phyloP scores from a whole-genome alignment of 2,797 vertebrate species.

The Phrynocephalus guinanensis region DNA sequence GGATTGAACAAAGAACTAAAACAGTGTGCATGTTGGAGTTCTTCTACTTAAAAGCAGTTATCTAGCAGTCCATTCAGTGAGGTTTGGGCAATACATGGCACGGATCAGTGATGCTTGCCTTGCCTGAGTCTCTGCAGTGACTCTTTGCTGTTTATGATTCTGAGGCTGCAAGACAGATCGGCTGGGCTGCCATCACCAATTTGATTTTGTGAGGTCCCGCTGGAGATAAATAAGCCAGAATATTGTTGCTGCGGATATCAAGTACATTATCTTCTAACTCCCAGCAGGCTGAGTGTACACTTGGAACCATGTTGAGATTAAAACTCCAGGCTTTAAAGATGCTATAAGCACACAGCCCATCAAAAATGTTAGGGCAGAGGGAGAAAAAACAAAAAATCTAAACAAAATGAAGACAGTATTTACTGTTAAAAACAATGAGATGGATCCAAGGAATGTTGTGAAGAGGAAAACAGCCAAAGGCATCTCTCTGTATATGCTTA shows the following conservation, averaged over 20 bases:
- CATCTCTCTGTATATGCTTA: background rate
- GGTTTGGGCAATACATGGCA: background rate
- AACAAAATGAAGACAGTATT: background rate
- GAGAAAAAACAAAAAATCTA: background rate
- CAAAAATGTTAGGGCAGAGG: background rate
- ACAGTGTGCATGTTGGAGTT: background rate
- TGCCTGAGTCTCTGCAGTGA: background rate
- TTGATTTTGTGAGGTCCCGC: conserved; percentile 53
- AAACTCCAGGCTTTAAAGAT: background rate
- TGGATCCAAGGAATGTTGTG: background rate
- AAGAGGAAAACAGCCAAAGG: background rate
- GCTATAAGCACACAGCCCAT: background rate
- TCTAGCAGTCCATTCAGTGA: background rate
- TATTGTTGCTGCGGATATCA: conserved; percentile 40
- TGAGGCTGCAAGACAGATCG: background rate
- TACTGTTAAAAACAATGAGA: background rate
- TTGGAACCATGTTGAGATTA: background rate
- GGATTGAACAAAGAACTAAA: background rate
- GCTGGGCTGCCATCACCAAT: conserved; percentile 39
- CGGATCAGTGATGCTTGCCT: background rate
- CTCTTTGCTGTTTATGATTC: background rate
- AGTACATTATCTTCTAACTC: conserved; percentile 34
- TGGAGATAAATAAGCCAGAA: conserved; percentile 53
- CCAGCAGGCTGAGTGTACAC: background rate
- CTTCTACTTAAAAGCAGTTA: background rate